Evolutionary conservation across 2,113 vertebrate genomes (phyloP).

Genomic region (Neoarius graeffei): DNA sequence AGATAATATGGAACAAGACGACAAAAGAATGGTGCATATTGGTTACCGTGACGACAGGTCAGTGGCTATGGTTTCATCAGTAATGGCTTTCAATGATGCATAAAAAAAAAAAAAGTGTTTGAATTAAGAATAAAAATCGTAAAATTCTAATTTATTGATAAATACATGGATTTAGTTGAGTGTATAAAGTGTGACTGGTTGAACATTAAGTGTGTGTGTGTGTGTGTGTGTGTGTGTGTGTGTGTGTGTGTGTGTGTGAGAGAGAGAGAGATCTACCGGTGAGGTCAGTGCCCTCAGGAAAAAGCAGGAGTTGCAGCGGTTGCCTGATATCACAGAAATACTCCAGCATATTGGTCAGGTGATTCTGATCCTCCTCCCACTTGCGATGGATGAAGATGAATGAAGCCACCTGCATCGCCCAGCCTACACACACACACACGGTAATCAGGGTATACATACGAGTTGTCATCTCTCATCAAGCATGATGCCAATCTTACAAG

Average conservation of each 20-base stretch:
- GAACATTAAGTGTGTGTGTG: not conserved
- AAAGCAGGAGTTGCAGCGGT: conserved; percentile 92
- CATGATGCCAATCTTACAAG: not conserved
- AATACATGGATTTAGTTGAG: not conserved
- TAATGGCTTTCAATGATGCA: too few relatives aligned
- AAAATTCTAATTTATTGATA: too few relatives aligned
- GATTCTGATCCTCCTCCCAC: conserved; percentile 89
- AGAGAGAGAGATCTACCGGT: conserved; percentile 77
- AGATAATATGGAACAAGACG: too few relatives aligned
- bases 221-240: not conserved
- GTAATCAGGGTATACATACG: not conserved
- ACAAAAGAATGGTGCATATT: not conserved
- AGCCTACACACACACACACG: conserved; percentile 75
- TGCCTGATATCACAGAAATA: conserved; percentile 95
- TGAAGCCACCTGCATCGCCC: conserved; percentile 97
- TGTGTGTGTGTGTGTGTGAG: not conserved
- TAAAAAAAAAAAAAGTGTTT: too few relatives aligned
- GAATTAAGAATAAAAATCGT: too few relatives aligned
- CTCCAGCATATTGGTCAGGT: conserved; percentile 91
- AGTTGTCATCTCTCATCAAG: not conserved
- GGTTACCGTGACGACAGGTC: not conserved
- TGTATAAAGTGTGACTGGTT: conserved; percentile 5
- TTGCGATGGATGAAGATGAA: conserved; percentile 93
- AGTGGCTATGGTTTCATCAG: not conserved
- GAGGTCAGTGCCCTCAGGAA: conserved; percentile 97